Base-by-base conservation (phyloP, 1,140 invertebrate genomes). In the Pseudomyrmex gracilis region DNA sequence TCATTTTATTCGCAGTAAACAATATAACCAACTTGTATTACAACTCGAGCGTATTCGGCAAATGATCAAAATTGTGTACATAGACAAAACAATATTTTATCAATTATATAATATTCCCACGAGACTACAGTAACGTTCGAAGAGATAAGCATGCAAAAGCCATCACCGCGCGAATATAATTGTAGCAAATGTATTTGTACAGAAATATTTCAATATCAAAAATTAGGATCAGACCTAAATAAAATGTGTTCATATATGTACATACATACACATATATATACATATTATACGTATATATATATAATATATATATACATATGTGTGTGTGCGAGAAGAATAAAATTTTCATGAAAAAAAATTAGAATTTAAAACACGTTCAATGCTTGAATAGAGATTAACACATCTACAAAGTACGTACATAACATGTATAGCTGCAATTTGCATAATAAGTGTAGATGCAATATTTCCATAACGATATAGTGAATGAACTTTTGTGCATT, bases 391-490 rank as follows among this genome's bases (percentile, higher is more conserved):
- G 24, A 91, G 77, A 90, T 91, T 87, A 80, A 91, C 90, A 88
- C 91, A 87, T 89, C 90, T 92, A 86, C 83, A 91, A 84, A 92
- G 88, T 84, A 91, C 92, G 87, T 91, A 93, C 67, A 89, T 90
- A 88, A 90, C 89, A 87, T 92, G 91, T 86, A 92, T 74, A 74
- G 88, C 87, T 87, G 87, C 88, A 84, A 90, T 88, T 85, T 92
- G 91, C 84, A 93, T 88, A 84, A 93, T 87, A 87, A 93, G 82
- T 74, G 89, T 84, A 73, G 89, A 90, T 87, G 92, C 77, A 82
- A 91, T 86, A 76, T 92, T 89, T 88, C 88, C 85, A 73, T 90
- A 86, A 73, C 57, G 57, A 68, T 77, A 73, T 73, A 86, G 78
- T n/a, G 66, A 77, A 49, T n/a, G 74, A 34, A 86, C 22, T 76